Base-by-base conservation (phyloP, 2,113 vertebrate species). In the Gadus macrocephalus region DNA sequence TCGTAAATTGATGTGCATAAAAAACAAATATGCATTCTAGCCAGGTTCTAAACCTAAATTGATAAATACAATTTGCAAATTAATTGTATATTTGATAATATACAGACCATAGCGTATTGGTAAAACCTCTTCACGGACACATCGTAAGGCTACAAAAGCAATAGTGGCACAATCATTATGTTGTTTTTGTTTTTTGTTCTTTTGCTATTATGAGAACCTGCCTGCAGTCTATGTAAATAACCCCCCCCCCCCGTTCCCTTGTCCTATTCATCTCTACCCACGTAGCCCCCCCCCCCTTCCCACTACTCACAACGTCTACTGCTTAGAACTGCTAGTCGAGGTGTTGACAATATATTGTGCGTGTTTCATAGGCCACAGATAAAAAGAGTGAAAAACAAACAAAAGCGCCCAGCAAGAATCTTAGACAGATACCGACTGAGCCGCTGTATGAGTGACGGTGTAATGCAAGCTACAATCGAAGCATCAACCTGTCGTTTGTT, bases 91-190 rank as follows among this genome's bases (percentile, higher is more conserved):
- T 8, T 20, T 61, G 4, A 19, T 20, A 61, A 4, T 7, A 61
- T 19, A 20, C 22, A 9, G n/a, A 61, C n/a, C n/a, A 11, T 20
- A 3, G 11, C 4, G 7, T 25, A 19, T 31, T 15, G 3, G 12
- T 49, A 49, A 49, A 49, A 49, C 42, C 42, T 49, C 42, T 49
- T 49, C 42, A 16, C 15, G 25, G 28, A 58, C 5, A 86, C 87
- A 83, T 92, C 89, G 88, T 93, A 89, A 94, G 92, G 92, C 92
- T 94, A 90, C 91, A 92, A 94, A 93, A 93, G 89, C 89, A 91
- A 85, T 93, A 82, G 90, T 91, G 90, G 86, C 70, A 86, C 80
- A 56, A 85, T 90, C 88, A 79, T 60, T 84, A 58, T 58, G 31
- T 59, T 59, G 58, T 88, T 86, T 81, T 69, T 82, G 71, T 83